A percentile compares a stretch with the other conserved stretches of the same genome.
Conservation (phyloP, 2,888 invertebrate species). For the Schrankia costaestrigalis region DNA sequence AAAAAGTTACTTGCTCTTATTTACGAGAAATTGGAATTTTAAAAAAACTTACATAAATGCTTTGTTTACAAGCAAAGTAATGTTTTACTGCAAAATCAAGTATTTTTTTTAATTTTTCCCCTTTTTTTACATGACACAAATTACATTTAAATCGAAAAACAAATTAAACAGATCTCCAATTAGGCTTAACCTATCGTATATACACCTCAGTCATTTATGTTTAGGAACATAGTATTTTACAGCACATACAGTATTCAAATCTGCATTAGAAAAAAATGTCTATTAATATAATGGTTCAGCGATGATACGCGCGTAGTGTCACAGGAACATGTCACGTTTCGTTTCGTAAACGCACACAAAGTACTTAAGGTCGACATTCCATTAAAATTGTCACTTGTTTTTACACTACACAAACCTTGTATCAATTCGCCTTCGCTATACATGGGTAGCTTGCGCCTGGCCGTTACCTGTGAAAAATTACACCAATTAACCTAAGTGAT, state of each 20-base stretch:
- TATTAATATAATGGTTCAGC: no score
- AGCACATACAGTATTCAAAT: no score
- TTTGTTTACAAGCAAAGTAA: no score
- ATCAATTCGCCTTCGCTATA: conserved; percentile 43
- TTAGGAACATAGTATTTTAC: conserved; percentile 47
- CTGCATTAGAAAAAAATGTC: conserved; percentile 15
- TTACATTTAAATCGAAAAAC: conserved; percentile 8
- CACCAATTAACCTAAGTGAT: conserved; percentile 35
- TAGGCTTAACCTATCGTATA: conserved; percentile 34
- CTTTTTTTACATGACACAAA: conserved; percentile 6
- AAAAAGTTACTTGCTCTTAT: no score
- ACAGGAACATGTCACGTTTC: no score
- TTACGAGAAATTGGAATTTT: no score
- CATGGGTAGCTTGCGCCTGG: conserved; percentile 67
- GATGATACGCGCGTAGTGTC: no score
- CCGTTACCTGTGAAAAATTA: conserved; percentile 62
- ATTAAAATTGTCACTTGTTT: not conserved
- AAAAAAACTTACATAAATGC: no score
- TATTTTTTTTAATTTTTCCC: not conserved
- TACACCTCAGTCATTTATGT: conserved; percentile 46
- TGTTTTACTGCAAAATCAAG: no score
- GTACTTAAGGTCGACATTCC: not conserved
- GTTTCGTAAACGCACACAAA: no score
- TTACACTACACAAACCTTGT: conserved; percentile 33
- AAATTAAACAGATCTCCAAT: conserved; percentile 18